Conservation (phyloP, 2,113 vertebrate species). For the Varanus salvator region DNA sequence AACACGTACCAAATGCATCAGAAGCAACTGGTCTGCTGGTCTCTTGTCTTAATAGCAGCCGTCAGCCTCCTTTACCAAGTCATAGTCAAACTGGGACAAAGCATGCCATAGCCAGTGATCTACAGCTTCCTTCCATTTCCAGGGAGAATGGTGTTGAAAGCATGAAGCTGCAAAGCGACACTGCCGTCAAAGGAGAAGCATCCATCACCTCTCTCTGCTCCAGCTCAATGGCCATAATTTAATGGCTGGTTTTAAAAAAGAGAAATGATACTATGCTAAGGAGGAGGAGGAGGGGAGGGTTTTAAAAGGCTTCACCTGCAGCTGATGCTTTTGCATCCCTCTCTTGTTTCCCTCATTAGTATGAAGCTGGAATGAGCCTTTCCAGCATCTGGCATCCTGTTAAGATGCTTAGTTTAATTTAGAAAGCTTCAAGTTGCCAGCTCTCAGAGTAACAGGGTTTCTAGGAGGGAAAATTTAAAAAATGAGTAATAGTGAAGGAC, state of each 20-base stretch:
- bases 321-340: slow-evolving; percentile 67
- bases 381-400: slow-evolving; percentile 64
- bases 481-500: not conserved
- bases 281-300: slow-evolving; percentile 64
- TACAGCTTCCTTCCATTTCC: slow-evolving; percentile 52
- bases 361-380: slow-evolving; percentile 51
- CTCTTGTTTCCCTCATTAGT: slow-evolving; percentile 22
- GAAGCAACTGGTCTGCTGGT: not conserved
- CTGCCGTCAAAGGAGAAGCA: slow-evolving; percentile 66
- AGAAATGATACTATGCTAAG: slow-evolving; percentile 62
- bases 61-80: slow-evolving; percentile 34
- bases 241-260: slow-evolving; percentile 68
- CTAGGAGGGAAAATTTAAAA: not conserved
- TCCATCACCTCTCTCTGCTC: slow-evolving; percentile 62
- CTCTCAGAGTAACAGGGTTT: not conserved
- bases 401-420: slow-evolving; percentile 37
- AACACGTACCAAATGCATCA: not conserved
- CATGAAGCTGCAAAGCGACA: slow-evolving; percentile 59
- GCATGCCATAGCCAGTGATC: slow-evolving; percentile 46
- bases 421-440: not conserved
- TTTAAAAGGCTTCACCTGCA: slow-evolving; percentile 71
- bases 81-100: not conserved
- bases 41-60: fast-evolving
- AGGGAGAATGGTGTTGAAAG: slow-evolving; percentile 60
- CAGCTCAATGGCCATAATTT: slow-evolving; percentile 72